Evolutionary conservation across 2,888 invertebrate species (phyloP).

Genomic region (Papilio demoleus): DNA sequence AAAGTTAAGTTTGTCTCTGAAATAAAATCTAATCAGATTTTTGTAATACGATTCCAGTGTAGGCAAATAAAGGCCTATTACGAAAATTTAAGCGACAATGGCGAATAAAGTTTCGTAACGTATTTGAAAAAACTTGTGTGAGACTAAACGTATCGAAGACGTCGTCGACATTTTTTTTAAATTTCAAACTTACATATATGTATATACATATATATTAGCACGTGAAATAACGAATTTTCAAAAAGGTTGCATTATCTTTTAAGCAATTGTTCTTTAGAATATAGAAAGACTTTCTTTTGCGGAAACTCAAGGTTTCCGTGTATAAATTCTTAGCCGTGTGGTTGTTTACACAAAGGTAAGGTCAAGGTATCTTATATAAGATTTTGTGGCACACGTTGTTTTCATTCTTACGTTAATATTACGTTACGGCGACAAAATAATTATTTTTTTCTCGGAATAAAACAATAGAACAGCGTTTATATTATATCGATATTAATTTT

Average conservation of each 20-base stretch:
- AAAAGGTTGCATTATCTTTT: background rate
- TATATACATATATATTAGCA: background rate
- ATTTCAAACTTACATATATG: too few species aligned
- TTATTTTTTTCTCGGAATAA: conserved; percentile 2
- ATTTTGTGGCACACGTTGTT: conserved; percentile 16
- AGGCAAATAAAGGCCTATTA: too few species aligned
- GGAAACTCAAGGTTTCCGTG: conserved; percentile 4
- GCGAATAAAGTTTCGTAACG: too few species aligned
- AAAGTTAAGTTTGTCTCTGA: background rate
- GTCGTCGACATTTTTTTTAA: too few species aligned
- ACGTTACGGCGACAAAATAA: background rate
- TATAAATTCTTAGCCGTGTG: conserved; percentile 6
- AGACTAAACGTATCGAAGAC: too few species aligned
- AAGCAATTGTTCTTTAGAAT: conserved; percentile 10
- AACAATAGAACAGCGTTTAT: background rate
- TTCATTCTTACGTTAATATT: conserved; percentile 3
- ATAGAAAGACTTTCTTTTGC: conserved; percentile 20
- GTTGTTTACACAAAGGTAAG: conserved; percentile 28
- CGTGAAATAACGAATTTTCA: background rate
- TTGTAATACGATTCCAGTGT: background rate
- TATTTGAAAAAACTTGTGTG: too few species aligned
- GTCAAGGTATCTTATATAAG: conserved; percentile 34
- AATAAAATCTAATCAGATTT: background rate
- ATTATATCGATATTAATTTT: background rate
- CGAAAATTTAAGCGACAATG: too few species aligned